Percentiles rank a stretch among this genome's conserved stretches.
These are phyloP conservation scores for Synanthedon andrenaeformis DNA, from an alignment of 2,888 invertebrate species.

Conservation along the genomic window DNA sequence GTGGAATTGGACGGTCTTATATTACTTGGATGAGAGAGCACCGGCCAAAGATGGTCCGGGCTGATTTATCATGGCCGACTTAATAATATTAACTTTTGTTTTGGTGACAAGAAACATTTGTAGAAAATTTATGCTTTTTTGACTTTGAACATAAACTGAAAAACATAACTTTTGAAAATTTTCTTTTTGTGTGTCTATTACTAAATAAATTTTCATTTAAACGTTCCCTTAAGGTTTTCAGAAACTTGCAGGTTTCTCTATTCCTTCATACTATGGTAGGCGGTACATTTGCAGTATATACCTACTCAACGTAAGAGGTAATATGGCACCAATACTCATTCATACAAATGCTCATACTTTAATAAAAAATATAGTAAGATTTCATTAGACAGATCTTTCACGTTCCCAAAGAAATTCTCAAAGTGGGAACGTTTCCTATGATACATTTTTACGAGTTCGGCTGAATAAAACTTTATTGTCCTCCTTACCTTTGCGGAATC, in stretches of 20 bases:
- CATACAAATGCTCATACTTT: neutral
- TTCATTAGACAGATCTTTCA: neutral
- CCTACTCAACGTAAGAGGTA: too few species aligned
- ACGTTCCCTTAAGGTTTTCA: too few species aligned
- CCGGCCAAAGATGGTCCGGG: neutral
- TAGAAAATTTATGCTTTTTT: too few species aligned
- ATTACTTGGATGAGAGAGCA: neutral
- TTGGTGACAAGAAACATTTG: neutral
- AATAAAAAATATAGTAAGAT: neutral
- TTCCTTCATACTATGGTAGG: too few species aligned
- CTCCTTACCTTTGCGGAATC: conserved; percentile 1
- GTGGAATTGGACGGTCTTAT: neutral
- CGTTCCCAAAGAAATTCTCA: conserved; percentile 5
- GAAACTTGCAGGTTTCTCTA: too few species aligned
- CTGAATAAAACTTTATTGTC: conserved; percentile 13
- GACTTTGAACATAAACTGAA: too few species aligned
- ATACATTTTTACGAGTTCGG: conserved; percentile 9
- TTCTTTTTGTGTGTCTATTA: too few species aligned
- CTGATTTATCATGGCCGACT: neutral
- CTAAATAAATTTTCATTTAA: too few species aligned
- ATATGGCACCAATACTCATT: too few species aligned
- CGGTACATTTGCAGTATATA: too few species aligned
- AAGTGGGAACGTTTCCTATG: conserved; percentile 3
- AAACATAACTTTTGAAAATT: too few species aligned
- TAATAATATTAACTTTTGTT: conserved; percentile 1